Base-by-base conservation (phyloP, 53 echinoderm and acorn worm genomes). In the Echinarachnius parma region DNA sequence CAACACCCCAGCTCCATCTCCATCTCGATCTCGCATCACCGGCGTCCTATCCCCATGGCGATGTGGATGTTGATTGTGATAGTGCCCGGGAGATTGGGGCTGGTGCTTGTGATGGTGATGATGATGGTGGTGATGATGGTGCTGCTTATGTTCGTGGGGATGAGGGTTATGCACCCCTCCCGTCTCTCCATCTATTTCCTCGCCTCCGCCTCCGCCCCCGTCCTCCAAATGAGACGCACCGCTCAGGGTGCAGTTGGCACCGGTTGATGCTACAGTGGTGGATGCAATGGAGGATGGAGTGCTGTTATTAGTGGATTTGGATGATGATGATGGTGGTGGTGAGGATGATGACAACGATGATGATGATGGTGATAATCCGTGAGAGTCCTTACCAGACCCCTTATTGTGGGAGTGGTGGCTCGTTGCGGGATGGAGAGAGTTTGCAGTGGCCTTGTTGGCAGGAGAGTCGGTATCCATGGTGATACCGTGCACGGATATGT, bases 261-360 rank as follows among this genome's bases (percentile, higher is more conserved):
- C 62, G 34, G 42, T 15, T 45, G 63, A 62, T 28, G n/a, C n/a
- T n/a, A n/a, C n/a, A n/a, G n/a, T n/a, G 42, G 42, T 19, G 52
- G 52, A 10, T 10, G 52, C 52, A 50, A 13, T 42, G 42, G 42
- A 9, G 42, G 42, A 42, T 42, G 42, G 13, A 13, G 42, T 35
- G 63, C 25, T 63, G 26, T 16, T 16, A 62, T 62, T 62, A 34
- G 62, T 39, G 19, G 34, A 36, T 62, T 34, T 34, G 3, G 33
- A 68, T 5, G 63, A 26, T 27, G 74, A 56, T 21, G 55, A 48
- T 31, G 56, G 56, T 44, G 74, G 19, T 9, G 56, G 42, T 1
- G 74, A 56, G 36, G 72, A 72, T 34, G 57, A 36, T 72, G 74
- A 57, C 36, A 57, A 42, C 5, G 74, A 56, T 22, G 54, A 24